A percentile compares a stretch with the other conserved stretches of the same genome.
Conservation (phyloP, 2,888 invertebrate genomes). For the Chironomus riparius region DNA sequence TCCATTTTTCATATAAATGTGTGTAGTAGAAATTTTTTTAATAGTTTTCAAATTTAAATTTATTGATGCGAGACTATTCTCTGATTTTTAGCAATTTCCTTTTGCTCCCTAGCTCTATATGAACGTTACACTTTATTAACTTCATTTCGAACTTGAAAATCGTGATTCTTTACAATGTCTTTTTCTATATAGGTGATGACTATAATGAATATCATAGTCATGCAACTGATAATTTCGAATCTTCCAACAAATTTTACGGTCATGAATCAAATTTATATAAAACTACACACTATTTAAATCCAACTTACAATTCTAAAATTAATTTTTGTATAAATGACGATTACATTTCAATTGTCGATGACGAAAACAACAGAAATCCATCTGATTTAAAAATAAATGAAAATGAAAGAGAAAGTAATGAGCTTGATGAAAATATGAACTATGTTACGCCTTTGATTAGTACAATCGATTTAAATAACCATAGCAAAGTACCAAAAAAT, state of each 20-base stretch:
- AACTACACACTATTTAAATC: slow-evolving; percentile 10
- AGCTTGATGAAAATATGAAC: slow-evolving; percentile 24
- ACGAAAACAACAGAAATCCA: slow-evolving; percentile 3
- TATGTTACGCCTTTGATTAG: slow-evolving; percentile 20
- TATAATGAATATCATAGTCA: slow-evolving; percentile 18
- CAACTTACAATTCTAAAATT: slow-evolving; percentile 25
- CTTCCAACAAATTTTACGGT: slow-evolving; percentile 5
- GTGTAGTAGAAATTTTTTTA: no score
- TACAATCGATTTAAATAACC: slow-evolving; percentile 11
- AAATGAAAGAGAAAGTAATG: slow-evolving; percentile 19
- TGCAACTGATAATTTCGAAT: slow-evolving; percentile 8
- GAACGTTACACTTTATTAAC: slow-evolving; percentile 24
- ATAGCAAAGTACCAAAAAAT: slow-evolving; percentile 9
- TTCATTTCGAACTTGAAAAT: neutral
- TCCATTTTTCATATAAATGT: no score
- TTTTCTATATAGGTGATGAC: slow-evolving; percentile 16
- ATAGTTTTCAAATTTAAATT: neutral
- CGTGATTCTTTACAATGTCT: neutral
- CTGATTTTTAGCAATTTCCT: slow-evolving; percentile 21
- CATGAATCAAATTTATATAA: slow-evolving; percentile 14
- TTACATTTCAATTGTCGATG: slow-evolving; percentile 5
- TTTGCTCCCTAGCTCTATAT: slow-evolving; percentile 1
- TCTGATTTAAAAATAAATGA: neutral
- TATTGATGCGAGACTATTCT: slow-evolving; percentile 13
- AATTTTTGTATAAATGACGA: slow-evolving; percentile 24